Percentiles rank a stretch among this genome's conserved stretches.
These are phyloP conservation scores for Melanotus villosus DNA, from an alignment of 2,888 invertebrate species.

Conservation along the genomic window DNA sequence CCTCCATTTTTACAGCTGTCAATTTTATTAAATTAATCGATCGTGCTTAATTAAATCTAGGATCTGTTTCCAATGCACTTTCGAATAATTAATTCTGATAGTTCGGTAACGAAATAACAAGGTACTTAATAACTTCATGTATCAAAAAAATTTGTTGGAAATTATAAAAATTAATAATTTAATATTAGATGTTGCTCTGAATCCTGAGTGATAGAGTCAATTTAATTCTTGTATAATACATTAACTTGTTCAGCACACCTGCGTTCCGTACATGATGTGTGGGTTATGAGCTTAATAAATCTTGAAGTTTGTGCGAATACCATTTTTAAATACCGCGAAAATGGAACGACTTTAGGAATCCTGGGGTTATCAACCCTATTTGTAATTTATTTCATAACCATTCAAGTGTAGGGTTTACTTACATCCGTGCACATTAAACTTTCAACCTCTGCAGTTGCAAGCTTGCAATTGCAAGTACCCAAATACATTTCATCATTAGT, in stretches of 20 bases:
- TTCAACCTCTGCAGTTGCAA: too few species aligned
- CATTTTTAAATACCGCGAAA: background rate
- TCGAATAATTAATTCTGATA: background rate
- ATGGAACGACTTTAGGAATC: background rate
- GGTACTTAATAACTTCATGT: too few species aligned
- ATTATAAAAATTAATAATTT: too few species aligned
- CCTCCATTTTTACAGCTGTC: conserved; percentile 4
- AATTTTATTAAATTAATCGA: background rate
- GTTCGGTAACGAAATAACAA: background rate
- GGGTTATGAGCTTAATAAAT: background rate
- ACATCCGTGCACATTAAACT: too few species aligned
- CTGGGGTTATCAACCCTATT: too few species aligned
- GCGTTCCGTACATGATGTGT: background rate
- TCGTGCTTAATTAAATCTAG: background rate
- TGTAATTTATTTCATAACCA: too few species aligned
- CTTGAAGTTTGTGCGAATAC: background rate
- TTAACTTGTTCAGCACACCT: background rate
- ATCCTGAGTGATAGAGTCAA: background rate
- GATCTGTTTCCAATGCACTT: background rate
- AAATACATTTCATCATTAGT: too few species aligned
- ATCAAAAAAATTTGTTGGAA: too few species aligned
- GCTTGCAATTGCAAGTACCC: too few species aligned
- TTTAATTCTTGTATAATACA: background rate
- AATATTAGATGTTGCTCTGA: background rate
- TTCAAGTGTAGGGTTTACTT: too few species aligned